phyloP scores from a whole-genome alignment of 35 echinoderm and acorn worm genomes.

The Ptychodera flava region DNA sequence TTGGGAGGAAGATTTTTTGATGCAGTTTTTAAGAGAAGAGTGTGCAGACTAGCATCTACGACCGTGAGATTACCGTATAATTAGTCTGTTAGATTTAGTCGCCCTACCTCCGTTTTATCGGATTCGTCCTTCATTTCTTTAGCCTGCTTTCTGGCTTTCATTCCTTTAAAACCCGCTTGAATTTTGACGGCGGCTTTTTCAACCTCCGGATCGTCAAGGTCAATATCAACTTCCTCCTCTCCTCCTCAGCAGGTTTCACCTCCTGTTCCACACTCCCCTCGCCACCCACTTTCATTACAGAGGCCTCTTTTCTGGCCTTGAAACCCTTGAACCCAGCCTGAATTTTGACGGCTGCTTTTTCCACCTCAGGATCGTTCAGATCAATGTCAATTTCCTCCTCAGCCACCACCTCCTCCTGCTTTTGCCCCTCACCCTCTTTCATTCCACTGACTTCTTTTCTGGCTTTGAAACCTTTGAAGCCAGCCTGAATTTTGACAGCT shows the following conservation, averaged over 20 bases:
- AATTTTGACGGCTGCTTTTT: conserved; percentile 6
- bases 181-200: conserved; percentile 81
- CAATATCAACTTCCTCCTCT: conserved; percentile 87
- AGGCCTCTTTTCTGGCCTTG: background rate
- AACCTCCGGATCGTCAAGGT: conserved; percentile 77
- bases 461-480: conserved; percentile 38
- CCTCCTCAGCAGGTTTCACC: conserved; percentile 23
- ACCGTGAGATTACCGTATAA: background rate
- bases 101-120: background rate
- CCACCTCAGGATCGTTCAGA: conserved; percentile 6
- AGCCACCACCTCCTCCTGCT: background rate
- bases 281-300: background rate
- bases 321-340: conserved; percentile 15
- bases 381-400: conserved; percentile 74
- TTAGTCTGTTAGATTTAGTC: background rate
- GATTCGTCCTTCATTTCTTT: conserved; percentile 10
- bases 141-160: conserved; percentile 49
- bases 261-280: conserved; percentile 5
- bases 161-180: conserved; percentile 75
- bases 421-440: conserved; percentile 11
- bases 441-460: conserved; percentile 38
- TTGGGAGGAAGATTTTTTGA: too few species aligned
- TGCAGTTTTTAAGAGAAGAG: too few species aligned
- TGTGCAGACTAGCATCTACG: background rate
- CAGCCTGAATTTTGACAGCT: background rate